Evolutionary conservation across 2,888 invertebrate genomes (phyloP), one percentile per base, ranked within the genome.

Genomic region (Parnassius smintheus): DNA sequence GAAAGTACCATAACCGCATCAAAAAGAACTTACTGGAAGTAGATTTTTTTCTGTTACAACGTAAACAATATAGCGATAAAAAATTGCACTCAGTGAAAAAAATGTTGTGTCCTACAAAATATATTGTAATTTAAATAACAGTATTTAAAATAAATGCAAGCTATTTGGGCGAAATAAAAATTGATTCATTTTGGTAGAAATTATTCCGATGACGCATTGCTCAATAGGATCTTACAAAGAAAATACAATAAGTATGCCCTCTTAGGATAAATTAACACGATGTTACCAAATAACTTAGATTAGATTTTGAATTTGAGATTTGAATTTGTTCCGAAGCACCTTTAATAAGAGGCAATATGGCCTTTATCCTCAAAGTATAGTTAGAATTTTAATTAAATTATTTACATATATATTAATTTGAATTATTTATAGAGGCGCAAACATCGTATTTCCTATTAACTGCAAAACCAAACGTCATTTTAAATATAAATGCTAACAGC

Each of bases 131-230:
- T 83, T 83, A 86, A 70, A 75, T 11, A 49, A 71, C 81, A 81
- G 78, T 81, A 83, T 77, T 78, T 82, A 69, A 68, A 75, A 78
- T 89, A 89, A 90, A 90, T 89, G 88, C 87, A 89, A 85, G 81
- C 83, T 88, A 85, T 89, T 88, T 90, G 89, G 89, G 87, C 84
- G 85, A 83, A 80, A 81, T 82, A 75, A 78, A 73, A 78, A 71
- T 72, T 69, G 72, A 69, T 73, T 44, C 41, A 56, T 56, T 62
- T 52, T 46, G 53, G 52, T 46, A 25, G 51, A 50, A 56, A 56
- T 18, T 49, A 56, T 25, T 11, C 9, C 45, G 51, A 45, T 51
- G 46, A 61, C 50, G 56, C 51, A 46, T 52, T 51, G 51, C 46
- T 52, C n/a, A n/a, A 12, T 49, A 13, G 9, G 9, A 8, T 49